Percentiles rank a stretch among this genome's conserved stretches.
phyloP scores from a whole-genome alignment of 35 echinoderm and acorn worm species.

The Amphiura filiformis region DNA sequence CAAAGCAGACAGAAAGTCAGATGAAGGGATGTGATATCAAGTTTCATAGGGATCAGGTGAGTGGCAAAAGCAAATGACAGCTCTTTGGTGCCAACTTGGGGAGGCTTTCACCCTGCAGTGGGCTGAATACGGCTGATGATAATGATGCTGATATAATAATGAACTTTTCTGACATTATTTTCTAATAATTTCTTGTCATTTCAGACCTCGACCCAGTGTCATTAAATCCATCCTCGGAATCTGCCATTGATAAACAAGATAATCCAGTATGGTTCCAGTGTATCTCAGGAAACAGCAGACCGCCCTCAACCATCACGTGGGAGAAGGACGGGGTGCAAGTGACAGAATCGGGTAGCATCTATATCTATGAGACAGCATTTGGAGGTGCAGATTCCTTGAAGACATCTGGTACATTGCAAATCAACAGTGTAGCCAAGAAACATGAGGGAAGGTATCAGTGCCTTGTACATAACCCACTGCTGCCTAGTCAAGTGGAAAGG shows the following conservation, averaged over 20 bases:
- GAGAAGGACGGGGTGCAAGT: conserved; percentile 78
- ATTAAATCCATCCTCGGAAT: conserved; percentile 44
- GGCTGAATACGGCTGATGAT: too few relatives aligned
- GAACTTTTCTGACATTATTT: too few relatives aligned
- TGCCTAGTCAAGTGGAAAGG: conserved; percentile 45
- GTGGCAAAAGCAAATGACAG: too few relatives aligned
- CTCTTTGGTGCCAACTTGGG: too few relatives aligned
- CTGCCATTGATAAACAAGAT: conserved; percentile 59
- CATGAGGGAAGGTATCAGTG: conserved; percentile 75
- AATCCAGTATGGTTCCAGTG: conserved; percentile 93
- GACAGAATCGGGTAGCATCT: conserved; percentile 7
- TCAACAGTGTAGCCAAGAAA: conserved; percentile 57
- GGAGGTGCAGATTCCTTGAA: conserved; percentile 61
- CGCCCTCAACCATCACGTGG: conserved; percentile 65
- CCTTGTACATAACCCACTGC: conserved; percentile 64
- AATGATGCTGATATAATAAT: too few relatives aligned
- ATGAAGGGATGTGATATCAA: too few relatives aligned
- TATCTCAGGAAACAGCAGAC: conserved; percentile 82
- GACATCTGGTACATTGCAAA: conserved; percentile 85
- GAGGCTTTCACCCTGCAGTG: too few relatives aligned
- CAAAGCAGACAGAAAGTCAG: too few relatives aligned
- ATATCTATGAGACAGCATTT: conserved; percentile 58
- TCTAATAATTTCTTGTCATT: not conserved
- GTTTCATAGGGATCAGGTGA: too few relatives aligned
- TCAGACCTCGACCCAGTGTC: conserved; percentile 73